Base-by-base conservation (phyloP, 2,113 vertebrate species). In the Sula dactylatra region DNA sequence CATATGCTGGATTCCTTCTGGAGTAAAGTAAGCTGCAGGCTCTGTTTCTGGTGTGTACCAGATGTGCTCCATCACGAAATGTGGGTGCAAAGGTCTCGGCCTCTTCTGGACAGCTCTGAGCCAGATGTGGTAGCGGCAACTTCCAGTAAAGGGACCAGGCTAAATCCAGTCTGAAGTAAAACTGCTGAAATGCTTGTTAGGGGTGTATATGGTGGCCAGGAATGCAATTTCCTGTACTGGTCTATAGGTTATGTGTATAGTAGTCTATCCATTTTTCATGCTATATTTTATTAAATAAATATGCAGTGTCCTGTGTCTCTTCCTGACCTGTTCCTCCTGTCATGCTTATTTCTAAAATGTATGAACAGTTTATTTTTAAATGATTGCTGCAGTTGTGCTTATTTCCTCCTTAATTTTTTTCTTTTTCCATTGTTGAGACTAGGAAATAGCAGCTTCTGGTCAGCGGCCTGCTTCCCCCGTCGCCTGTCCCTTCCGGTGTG, bases 31-130 rank as follows among this genome's bases (percentile, higher is more conserved):
- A 74, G 21, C 79, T 79, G 55, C 26, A 19, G 10, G 25, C 59
- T 59, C 52, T 17, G 22, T 26, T 38, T 21, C 40, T 73, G 50
- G 10, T 44, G 20, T 34, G 13, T 38, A 7, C 44, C 22, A 9
- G 5, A 40, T 4, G 16, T 66, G 38, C 45, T 62, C 16, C 2
- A 1, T 74, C 74, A 61, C 4, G 1, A 36, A 58, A 36, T 0
- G 0, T n/a, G 56, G 38, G 38, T 0, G 0, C 36, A 13, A 29
- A 26, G 62, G 31, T 45, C 61, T 74, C 10, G 0, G 55, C 19
- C 38, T 58, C 50, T 40, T 32, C 10, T 74, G 86, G 56, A 24
- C 29, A 20, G 27, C 52, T 45, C 27, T 58, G 91, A 58, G 88
- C 36, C 18, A 2, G 3, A 0, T 34, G 69, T 52, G 73, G 36